Conservation (phyloP, 2,113 vertebrate species). For the Sebastes schlegelii region DNA sequence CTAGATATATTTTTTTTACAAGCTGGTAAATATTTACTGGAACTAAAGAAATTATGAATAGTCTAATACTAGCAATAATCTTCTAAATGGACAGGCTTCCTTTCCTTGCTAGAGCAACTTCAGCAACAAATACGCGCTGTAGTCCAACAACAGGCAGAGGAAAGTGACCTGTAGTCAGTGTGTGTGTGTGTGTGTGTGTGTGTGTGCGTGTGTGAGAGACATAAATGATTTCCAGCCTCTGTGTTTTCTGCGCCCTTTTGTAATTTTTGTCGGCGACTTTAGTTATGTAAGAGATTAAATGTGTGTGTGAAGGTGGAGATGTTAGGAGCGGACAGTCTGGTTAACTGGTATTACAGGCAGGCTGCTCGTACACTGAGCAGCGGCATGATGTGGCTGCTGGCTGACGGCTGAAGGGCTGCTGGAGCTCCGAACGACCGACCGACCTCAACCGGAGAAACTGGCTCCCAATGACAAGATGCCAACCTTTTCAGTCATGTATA, state of each 20-base stretch:
- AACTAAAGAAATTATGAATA: not conserved
- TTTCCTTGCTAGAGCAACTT: not conserved
- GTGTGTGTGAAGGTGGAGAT: constrained; percentile 61
- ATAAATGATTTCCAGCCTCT: not conserved
- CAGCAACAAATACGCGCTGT: not conserved
- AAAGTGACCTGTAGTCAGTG: not conserved
- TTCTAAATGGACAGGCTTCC: not conserved
- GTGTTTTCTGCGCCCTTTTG: not conserved
- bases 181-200: not conserved
- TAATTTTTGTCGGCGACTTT: constrained; percentile 15
- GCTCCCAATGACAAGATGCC: constrained; percentile 82
- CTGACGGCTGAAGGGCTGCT: constrained; percentile 46
- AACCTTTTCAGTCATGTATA: constrained; percentile 88
- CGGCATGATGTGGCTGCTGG: constrained; percentile 58
- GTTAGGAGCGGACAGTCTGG: constrained; percentile 31
- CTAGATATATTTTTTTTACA: not conserved
- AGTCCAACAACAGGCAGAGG: not conserved
- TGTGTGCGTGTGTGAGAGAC: not conserved
- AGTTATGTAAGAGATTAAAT: constrained; percentile 75
- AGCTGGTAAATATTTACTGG: not conserved
- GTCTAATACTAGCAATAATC: not conserved
- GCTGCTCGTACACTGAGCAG: not conserved
- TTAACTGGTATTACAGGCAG: constrained; percentile 45
- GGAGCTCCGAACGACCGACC: constrained; percentile 7
- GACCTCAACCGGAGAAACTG: constrained; percentile 26